A percentile compares a stretch with the other conserved stretches of the same genome.
phyloP scores from a whole-genome alignment of 2,113 vertebrate species.

The Etheostoma cragini region DNA sequence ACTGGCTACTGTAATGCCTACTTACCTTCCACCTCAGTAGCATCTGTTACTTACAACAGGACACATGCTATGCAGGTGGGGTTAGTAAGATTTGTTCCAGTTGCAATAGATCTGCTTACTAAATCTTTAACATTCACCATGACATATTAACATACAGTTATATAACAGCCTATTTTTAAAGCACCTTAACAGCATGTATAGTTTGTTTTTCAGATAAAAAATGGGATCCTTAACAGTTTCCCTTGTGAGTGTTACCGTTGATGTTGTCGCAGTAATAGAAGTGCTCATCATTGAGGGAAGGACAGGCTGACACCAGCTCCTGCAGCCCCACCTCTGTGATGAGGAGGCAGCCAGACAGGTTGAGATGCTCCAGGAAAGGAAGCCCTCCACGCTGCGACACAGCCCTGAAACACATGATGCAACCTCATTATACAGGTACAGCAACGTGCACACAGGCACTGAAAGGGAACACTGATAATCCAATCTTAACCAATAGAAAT shows the following conservation, averaged over 20 bases:
- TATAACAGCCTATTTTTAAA: not conserved
- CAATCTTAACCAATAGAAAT: slow-evolving; percentile 6
- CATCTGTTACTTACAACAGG: slow-evolving; percentile 56
- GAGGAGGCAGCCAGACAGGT: slow-evolving; percentile 95
- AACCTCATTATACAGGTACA: not conserved
- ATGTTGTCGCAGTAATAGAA: slow-evolving; percentile 99
- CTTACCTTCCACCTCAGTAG: slow-evolving; percentile 73
- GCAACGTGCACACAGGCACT: not conserved
- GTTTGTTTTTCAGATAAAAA: not conserved
- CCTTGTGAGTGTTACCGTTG: slow-evolving; percentile 89
- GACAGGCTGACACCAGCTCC: slow-evolving; percentile 93
- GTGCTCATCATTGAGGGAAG: slow-evolving; percentile 95
- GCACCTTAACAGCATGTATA: not conserved
- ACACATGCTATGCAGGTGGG: slow-evolving; percentile 57
- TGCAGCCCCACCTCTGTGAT: slow-evolving; percentile 94
- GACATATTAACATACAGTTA: slow-evolving; percentile 4
- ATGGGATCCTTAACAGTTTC: not conserved
- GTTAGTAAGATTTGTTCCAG: slow-evolving; percentile 54
- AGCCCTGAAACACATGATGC: slow-evolving; percentile 82
- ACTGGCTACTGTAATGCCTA: slow-evolving; percentile 32
- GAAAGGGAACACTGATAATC: not conserved
- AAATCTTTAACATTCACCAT: slow-evolving; percentile 6
- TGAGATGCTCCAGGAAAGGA: slow-evolving; percentile 93
- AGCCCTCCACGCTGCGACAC: slow-evolving; percentile 93
- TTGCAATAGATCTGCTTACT: slow-evolving; percentile 1